Evolutionary conservation across 1,140 invertebrate genomes (phyloP).

Genomic region (Helicoverpa armigera): DNA sequence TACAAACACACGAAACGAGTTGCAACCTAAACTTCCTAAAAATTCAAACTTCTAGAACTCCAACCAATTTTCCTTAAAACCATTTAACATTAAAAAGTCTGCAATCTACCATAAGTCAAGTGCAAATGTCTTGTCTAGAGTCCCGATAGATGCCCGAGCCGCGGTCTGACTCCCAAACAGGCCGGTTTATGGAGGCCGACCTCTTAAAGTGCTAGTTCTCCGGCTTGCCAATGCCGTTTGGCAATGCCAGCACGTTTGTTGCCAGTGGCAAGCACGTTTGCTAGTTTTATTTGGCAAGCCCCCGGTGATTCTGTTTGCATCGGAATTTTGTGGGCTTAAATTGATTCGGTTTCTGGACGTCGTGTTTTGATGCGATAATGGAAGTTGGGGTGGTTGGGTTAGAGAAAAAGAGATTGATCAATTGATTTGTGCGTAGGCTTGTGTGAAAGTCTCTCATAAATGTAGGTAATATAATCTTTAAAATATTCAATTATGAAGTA

Average conservation of each 20-base stretch:
- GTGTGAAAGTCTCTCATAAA: background rate
- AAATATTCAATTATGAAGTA: too few relatives aligned
- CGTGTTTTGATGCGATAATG: conserved; percentile 30
- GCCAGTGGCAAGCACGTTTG: conserved; percentile 63
- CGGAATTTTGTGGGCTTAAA: conserved; percentile 43
- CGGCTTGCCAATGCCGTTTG: conserved; percentile 73
- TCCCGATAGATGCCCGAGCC: conserved; percentile 67
- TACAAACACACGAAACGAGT: too few relatives aligned
- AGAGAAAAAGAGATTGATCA: background rate
- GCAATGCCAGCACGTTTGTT: conserved; percentile 52
- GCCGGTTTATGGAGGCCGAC: conserved; percentile 69
- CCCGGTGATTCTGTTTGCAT: conserved; percentile 47
- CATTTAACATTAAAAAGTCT: conserved; percentile 43
- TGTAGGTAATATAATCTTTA: background rate
- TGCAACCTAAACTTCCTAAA: too few relatives aligned
- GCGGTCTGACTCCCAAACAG: conserved; percentile 77
- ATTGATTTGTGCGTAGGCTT: background rate
- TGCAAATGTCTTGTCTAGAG: conserved; percentile 51
- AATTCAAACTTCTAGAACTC: background rate
- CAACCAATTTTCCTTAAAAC: conserved; percentile 19
- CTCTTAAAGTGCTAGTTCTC: conserved; percentile 79
- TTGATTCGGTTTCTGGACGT: conserved; percentile 37
- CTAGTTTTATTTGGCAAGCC: conserved; percentile 65
- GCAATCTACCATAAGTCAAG: conserved; percentile 25
- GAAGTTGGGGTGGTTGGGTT: conserved; percentile 16